Evolutionary conservation across 2,113 vertebrate species (phyloP).

Genomic region (Albula goreensis): DNA sequence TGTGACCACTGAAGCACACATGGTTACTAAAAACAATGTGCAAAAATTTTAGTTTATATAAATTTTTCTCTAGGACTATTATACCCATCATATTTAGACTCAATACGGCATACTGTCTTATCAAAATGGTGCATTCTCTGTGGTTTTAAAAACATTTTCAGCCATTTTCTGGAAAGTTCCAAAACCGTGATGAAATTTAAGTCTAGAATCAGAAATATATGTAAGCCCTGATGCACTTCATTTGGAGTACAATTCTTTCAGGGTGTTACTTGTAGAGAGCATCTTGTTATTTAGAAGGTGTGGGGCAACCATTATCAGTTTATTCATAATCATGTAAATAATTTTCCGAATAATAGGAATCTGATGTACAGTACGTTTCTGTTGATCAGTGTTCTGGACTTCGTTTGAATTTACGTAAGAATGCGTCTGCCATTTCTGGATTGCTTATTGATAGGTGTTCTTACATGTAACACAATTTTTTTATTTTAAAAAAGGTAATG

Average conservation of each 20-base stretch:
- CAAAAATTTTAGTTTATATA: neutral
- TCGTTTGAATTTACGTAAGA: slow-evolving; percentile 36
- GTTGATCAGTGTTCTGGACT: slow-evolving; percentile 38
- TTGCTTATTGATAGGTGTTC: slow-evolving; percentile 15
- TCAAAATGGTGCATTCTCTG: slow-evolving; percentile 14
- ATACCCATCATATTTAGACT: neutral
- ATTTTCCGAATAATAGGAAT: slow-evolving; percentile 58
- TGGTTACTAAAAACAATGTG: neutral
- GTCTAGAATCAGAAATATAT: neutral
- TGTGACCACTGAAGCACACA: neutral
- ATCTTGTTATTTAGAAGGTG: slow-evolving; percentile 57
- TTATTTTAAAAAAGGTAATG: slow-evolving; percentile 65
- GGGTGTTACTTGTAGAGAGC: neutral
- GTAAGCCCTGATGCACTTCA: neutral
- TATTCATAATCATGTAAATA: slow-evolving; percentile 70
- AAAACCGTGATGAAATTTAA: neutral
- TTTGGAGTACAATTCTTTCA: neutral
- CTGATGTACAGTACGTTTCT: slow-evolving; percentile 47
- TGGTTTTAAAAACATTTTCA: neutral
- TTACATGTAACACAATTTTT: slow-evolving; percentile 4
- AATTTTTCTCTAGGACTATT: neutral
- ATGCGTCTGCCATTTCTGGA: neutral
- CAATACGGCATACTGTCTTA: slow-evolving; percentile 29
- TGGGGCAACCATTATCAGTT: slow-evolving; percentile 93
- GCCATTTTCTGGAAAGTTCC: slow-evolving; percentile 3